Base-by-base conservation (phyloP, 2,888 invertebrate species). In the Dioctria linearis region DNA sequence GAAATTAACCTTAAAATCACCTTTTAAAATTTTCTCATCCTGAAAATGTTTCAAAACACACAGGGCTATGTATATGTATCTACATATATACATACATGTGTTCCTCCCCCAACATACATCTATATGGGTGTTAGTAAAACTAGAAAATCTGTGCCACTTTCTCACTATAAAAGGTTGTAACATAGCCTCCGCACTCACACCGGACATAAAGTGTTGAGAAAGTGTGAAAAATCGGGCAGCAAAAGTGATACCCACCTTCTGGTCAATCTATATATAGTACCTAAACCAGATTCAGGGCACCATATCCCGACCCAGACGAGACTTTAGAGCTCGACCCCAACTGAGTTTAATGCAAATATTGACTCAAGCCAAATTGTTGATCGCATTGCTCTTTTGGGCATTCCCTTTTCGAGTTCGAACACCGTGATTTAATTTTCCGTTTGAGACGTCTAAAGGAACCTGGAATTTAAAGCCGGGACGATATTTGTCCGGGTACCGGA, bases 281-380 rank as follows among this genome's bases (percentile, higher is more conserved):
- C 25, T 25, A 25, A 25, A 25, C 25, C 4, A n/a, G 42, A 39
- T 13, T 5, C 5, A 59, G 46, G 75, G 4, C 39, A 9, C 37
- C 9, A n/a, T 6, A 75, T 65, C 59, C 43, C 13, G 39, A 42
- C 42, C 57, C 43, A 59, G 71, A 71, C 71, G 54, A 46, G 46
- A 42, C 43, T 67, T n/a, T n/a, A 43, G 67, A 46, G 6, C 9
- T 25, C 54, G 54, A 8, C 39, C 40, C 40, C n/a, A n/a, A 39
- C 51, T 25, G 40, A 61, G 63, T 78, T 78, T 78, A 78, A 78
- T 40, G 51, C 78, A 78, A 78, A 78, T 63, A 78, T 78, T 78
- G 78, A 78, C 78, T 78, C 39, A 25, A 57, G 39, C 65, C 78
- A 78, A 78, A 46, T 78, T 78, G 78, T 78, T 78, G 76, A 78